A percentile compares a stretch with the other conserved stretches of the same genome.
Conservation (phyloP, 1,140 invertebrate species). For the Aphelenchoides fujianensis region DNA sequence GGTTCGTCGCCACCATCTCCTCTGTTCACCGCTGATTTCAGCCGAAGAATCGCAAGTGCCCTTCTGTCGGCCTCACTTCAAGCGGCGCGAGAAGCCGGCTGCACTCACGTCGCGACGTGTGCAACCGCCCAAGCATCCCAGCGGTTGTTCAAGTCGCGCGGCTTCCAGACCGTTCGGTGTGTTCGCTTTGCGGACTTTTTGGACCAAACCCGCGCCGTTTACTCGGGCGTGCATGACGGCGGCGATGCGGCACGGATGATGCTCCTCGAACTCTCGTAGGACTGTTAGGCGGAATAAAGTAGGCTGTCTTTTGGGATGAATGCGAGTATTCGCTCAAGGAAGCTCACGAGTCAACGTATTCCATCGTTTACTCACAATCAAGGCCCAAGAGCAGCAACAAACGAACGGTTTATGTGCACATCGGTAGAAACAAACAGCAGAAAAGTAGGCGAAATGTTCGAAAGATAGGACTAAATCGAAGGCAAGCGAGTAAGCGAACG, state of each 20-base stretch:
- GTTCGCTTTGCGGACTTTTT: neutral
- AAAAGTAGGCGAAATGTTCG: neutral
- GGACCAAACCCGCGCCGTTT: neutral
- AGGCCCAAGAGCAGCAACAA: too few species aligned
- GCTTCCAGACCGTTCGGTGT: neutral
- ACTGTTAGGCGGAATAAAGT: neutral
- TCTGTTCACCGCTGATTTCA: neutral
- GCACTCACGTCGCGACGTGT: conserved; percentile 12
- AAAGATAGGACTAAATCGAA: too few species aligned
- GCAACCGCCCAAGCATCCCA: conserved; percentile 19
- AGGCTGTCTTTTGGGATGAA: too few species aligned
- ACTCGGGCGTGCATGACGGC: neutral
- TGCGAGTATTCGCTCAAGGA: too few species aligned
- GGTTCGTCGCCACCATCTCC: neutral
- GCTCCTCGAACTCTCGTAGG: conserved; percentile 1
- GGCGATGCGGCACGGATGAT: neutral
- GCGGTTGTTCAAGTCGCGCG: conserved; percentile 12
- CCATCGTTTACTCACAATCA: neutral
- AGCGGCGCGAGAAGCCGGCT: conserved; percentile 10
- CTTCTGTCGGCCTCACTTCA: conserved; percentile 7
- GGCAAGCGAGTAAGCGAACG: neutral
- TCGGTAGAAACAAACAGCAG: neutral
- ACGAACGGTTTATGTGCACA: too few species aligned
- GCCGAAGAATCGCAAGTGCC: conserved; percentile 8
- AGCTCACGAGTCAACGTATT: too few species aligned